Conservation (phyloP, 1,140 invertebrate species). For the Tetragnatha versicolor region DNA sequence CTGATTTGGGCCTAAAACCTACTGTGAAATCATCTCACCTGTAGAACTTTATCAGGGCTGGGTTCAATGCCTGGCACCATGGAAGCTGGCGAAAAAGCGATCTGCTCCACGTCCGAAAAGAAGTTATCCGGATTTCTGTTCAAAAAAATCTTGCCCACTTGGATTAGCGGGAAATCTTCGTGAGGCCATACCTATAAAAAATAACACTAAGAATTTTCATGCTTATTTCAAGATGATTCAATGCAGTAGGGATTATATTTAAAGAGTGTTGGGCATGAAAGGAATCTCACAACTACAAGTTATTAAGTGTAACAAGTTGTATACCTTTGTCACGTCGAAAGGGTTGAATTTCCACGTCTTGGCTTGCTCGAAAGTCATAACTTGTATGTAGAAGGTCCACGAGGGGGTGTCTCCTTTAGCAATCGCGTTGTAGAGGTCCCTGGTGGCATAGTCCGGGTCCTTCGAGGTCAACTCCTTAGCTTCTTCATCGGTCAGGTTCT, state of each 20-base stretch:
- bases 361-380: conserved; percentile 71
- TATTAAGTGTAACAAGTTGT: too few species aligned
- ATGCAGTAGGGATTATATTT: too few species aligned
- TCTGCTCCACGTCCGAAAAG: conserved; percentile 91
- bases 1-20: too few species aligned
- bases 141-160: conserved; percentile 87
- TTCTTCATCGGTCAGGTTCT: conserved; percentile 77
- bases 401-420: conserved; percentile 78
- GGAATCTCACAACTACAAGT: too few species aligned
- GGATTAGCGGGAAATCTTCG: conserved; percentile 85
- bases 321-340: conserved; percentile 87
- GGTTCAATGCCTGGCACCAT: conserved; percentile 90
- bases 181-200: too few species aligned
- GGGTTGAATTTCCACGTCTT: conserved; percentile 79
- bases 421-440: conserved; percentile 91
- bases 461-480: conserved; percentile 75
- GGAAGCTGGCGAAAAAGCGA: conserved; percentile 91
- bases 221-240: too few species aligned
- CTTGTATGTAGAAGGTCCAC: conserved; percentile 77
- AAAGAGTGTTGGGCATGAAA: too few species aligned
- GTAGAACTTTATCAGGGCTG: conserved; percentile 94
- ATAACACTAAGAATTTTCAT: too few species aligned
- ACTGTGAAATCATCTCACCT: too few species aligned
- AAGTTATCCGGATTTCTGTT: conserved; percentile 91
- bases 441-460: conserved; percentile 87